A percentile compares a stretch with the other conserved stretches of the same genome.
phyloP scores from a whole-genome alignment of 2,797 vertebrate species.

The Coregonus ussuriensis region DNA sequence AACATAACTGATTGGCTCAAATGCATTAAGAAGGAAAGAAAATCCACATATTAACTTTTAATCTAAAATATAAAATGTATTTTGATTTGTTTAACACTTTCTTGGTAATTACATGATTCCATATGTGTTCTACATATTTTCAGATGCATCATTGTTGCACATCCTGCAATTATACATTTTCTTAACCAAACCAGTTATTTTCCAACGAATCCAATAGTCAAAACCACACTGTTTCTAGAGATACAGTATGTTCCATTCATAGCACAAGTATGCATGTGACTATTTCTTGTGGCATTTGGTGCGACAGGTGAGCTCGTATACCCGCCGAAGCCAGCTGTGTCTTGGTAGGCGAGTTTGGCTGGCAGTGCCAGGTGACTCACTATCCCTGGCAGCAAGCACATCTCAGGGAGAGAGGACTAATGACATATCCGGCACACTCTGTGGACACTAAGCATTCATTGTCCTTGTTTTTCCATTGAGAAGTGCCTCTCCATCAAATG shows the following conservation, averaged over 20 bases:
- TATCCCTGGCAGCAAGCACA: background rate
- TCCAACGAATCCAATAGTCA: too few species aligned
- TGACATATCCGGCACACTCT: background rate
- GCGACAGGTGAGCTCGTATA: background rate
- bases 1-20: too few species aligned
- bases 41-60: too few species aligned
- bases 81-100: too few species aligned
- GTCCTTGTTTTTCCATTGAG: background rate
- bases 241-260: background rate
- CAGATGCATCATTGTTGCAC: too few species aligned
- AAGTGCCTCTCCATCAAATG: conserved; percentile 3
- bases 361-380: conserved; percentile 12
- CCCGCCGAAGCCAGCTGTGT: background rate
- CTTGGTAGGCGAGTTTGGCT: conserved; percentile 6
- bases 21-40: too few species aligned
- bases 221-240: too few species aligned
- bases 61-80: too few species aligned
- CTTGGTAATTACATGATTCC: too few species aligned
- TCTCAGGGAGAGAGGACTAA: background rate
- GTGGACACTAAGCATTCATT: background rate
- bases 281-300: background rate
- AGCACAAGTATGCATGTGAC: background rate
- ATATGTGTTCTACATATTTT: too few species aligned
- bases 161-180: too few species aligned
- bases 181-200: too few species aligned